A percentile compares a stretch with the other conserved stretches of the same genome.
Conservation (phyloP, 2,888 invertebrate genomes). For the Rhynchonema sp. region DNA sequence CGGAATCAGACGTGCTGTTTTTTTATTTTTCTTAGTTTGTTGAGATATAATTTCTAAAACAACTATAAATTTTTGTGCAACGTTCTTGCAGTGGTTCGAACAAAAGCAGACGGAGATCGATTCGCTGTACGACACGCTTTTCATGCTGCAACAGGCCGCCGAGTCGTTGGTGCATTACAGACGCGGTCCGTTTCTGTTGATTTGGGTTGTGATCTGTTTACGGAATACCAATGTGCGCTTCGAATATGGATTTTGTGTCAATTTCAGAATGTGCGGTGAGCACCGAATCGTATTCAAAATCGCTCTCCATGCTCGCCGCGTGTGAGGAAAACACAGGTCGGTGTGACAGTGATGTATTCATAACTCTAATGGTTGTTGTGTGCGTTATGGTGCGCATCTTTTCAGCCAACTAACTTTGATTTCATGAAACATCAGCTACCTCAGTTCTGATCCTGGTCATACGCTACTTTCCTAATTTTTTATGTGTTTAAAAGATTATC, state of each 20-base stretch:
- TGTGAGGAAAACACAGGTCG: slow-evolving; percentile 72
- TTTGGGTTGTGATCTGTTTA: background rate
- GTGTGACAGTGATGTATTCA: too few relatives aligned
- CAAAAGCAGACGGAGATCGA: slow-evolving; percentile 80
- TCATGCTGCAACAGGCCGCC: slow-evolving; percentile 48
- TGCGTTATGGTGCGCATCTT: too few relatives aligned
- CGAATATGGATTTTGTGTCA: background rate
- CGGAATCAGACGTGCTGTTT: too few relatives aligned
- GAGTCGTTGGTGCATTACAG: slow-evolving; percentile 9
- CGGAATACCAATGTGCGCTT: background rate
- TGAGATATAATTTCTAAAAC: too few relatives aligned
- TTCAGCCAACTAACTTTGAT: too few relatives aligned
- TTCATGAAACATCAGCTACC: too few relatives aligned
- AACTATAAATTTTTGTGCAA: background rate
- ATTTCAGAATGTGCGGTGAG: slow-evolving; percentile 48
- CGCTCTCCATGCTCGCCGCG: slow-evolving; percentile 67
- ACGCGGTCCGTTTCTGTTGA: background rate
- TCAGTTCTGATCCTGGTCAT: too few relatives aligned
- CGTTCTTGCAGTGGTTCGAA: slow-evolving; percentile 68
- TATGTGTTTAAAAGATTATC: too few relatives aligned
- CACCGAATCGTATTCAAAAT: slow-evolving; percentile 61
- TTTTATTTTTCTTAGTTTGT: too few relatives aligned
- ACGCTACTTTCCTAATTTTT: too few relatives aligned
- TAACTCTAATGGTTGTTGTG: too few relatives aligned
- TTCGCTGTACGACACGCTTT: slow-evolving; percentile 62